Evolutionary conservation across 2,113 vertebrate species (phyloP), one percentile per base, ranked within the genome.

Genomic region (Colaptes auratus): DNA sequence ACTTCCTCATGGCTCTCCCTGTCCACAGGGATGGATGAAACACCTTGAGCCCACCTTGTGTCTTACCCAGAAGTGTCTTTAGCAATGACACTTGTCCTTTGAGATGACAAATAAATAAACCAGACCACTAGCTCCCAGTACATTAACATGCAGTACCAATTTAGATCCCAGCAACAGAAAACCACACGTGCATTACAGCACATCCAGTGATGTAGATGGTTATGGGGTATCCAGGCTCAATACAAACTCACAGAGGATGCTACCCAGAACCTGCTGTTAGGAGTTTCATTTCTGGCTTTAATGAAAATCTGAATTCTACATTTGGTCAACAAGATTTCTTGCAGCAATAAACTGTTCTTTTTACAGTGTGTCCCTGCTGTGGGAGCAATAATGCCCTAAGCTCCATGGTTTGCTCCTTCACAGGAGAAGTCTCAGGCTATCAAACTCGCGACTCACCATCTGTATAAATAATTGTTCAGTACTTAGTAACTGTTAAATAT

Each of bases 271-370:
- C 81, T 85, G 46, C 44, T n/a, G 39, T 55, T 66, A 78, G 69
- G 58, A 87, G 23, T 94, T 96, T 96, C 72, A 96, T 96, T 96
- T 95, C 82, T 96, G 74, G 28, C 30, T 96, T 94, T 91, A 96
- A 93, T 92, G 78, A 96, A 97, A 44, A 96, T 75, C 72, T 95
- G 58, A 77, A 66, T 81, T 92, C 86, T 75, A 78, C 75, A 42
- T 86, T 94, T 81, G 77, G 71, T 75, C 89, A 85, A 89, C 66
- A 81, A 90, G 92, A 95, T 97, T 96, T 96, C 96, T 96, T 89
- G 60, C 77, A 79, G 82, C 90, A 96, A 94, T 96, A 97, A 96
- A 89, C 39, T 4, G 21, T 25, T 52, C 30, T 71, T 92, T 88
- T 75, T 77, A 58, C 71, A 50, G 25, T 0, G 0, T 80, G n/a